Evolutionary conservation across 2,888 invertebrate genomes (phyloP).

Genomic region (Torymus tubicola): DNA sequence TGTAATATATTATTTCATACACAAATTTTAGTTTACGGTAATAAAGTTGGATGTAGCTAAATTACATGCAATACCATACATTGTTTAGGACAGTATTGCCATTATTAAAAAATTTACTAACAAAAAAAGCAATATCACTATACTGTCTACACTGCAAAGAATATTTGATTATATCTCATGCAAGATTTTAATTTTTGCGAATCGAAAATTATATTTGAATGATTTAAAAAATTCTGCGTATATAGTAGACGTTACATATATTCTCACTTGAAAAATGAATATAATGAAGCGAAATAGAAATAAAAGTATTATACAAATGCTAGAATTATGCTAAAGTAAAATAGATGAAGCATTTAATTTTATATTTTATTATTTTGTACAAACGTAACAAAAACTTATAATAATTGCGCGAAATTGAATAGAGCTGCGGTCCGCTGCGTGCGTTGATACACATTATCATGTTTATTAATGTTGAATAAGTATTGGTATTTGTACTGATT

Average conservation of each 20-base stretch:
- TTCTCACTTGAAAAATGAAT: slow-evolving; percentile 28
- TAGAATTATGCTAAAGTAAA: slow-evolving; percentile 30
- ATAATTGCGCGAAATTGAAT: slow-evolving; percentile 40
- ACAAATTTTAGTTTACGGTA: no score
- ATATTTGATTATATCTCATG: no score
- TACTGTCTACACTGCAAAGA: no score
- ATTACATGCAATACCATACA: no score
- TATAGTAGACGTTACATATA: slow-evolving; percentile 5
- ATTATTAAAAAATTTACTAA: no score
- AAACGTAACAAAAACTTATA: slow-evolving; percentile 7
- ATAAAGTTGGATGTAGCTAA: no score
- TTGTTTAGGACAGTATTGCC: no score
- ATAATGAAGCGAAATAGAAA: slow-evolving; percentile 17
- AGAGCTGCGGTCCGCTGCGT: slow-evolving; percentile 50
- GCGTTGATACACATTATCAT: slow-evolving; percentile 25
- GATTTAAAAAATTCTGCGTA: background rate
- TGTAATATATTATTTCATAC: no score
- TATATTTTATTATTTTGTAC: slow-evolving; percentile 15
- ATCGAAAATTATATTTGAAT: background rate
- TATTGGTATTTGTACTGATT: no score
- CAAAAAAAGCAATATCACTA: no score
- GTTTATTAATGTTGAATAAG: no score
- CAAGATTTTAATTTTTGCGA: no score
- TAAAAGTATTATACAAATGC: background rate
- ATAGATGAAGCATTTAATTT: slow-evolving; percentile 29